Percentiles rank a stretch among this genome's conserved stretches.
phyloP scores from a whole-genome alignment of 2,113 vertebrate genomes.

The Rattus norvegicus region GRCr8 NC_086033.1:14269501-14270000 shows the following conservation, averaged over 20 bases:
- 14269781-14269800: not conserved
- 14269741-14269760: not conserved
- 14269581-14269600: not conserved
- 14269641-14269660: not conserved
- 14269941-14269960: not conserved
- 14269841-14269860: not conserved
- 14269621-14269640: not conserved
- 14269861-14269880: not conserved
- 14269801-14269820: not conserved
- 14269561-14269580: not conserved
- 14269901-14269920: too few species aligned
- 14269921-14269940: too few species aligned
- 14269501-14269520: not conserved
- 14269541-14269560: not conserved
- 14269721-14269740: not conserved
- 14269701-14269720: not conserved
- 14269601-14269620: not conserved
- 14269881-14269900: not conserved
- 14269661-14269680: not conserved
- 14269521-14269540: not conserved
- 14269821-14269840: not conserved
- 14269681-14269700: not conserved
- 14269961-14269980: not conserved
- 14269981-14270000: not conserved
- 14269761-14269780: not conserved